Percentiles rank a stretch among this genome's conserved stretches.
These are phyloP conservation scores for Phaetusa simplex DNA, from an alignment of 2,113 vertebrate species.

Conservation along the genomic window DNA sequence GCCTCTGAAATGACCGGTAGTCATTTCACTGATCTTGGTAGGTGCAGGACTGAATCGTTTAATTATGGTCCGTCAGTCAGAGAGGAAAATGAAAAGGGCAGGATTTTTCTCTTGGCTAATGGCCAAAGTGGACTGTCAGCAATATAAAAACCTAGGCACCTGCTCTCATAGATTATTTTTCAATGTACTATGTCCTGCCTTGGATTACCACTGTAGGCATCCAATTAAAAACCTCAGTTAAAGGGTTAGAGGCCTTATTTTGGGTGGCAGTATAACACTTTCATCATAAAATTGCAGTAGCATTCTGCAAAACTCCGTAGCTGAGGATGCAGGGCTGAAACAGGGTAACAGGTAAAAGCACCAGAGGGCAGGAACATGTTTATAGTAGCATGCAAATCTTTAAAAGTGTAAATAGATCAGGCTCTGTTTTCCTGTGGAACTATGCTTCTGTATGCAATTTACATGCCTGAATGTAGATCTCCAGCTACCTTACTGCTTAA, in stretches of 20 bases:
- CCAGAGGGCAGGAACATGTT: not conserved
- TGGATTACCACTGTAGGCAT: not conserved
- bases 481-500: accelerated
- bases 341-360: not conserved
- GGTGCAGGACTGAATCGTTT: not conserved
- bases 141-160: not conserved
- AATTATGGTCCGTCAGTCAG: not conserved
- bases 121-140: not conserved
- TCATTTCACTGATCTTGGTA: not conserved
- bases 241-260: not conserved
- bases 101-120: not conserved
- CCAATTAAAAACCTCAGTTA: not conserved
- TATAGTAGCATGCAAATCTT: not conserved
- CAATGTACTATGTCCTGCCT: not conserved
- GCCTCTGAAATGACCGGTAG: conserved; percentile 18
- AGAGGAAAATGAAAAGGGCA: not conserved
- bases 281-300: not conserved
- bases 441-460: not conserved
- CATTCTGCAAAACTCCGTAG: not conserved
- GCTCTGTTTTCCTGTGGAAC: not conserved
- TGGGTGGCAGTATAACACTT: not conserved
- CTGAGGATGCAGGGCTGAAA: not conserved
- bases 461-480: not conserved
- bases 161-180: not conserved
- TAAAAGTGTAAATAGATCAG: not conserved